Conservation (phyloP, 2,888 invertebrate species). For the Andrena haemorrhoa region DNA sequence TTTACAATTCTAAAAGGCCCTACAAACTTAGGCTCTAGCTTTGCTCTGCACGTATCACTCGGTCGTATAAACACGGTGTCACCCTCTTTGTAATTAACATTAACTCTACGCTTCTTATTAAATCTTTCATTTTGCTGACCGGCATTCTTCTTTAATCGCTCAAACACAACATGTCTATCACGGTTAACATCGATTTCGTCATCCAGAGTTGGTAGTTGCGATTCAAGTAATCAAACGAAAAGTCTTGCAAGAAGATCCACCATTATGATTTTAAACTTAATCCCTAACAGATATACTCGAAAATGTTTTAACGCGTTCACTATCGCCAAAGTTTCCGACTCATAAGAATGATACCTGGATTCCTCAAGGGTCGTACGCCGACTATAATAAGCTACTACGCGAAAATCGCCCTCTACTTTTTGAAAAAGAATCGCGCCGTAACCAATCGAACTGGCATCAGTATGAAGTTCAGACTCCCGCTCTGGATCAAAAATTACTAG, state of each 20-base stretch:
- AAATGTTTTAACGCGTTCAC: constrained; percentile 53
- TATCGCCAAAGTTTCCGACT: constrained; percentile 54
- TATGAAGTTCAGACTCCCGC: constrained; percentile 32
- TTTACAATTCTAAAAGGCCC: too few relatives aligned
- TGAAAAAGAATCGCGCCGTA: constrained; percentile 22
- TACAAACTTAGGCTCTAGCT: too few relatives aligned
- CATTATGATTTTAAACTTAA: constrained; percentile 55
- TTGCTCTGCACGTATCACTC: too few relatives aligned
- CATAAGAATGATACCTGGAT: constrained; percentile 47
- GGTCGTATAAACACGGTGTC: too few relatives aligned
- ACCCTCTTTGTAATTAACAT: too few relatives aligned
- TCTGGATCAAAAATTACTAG: constrained; percentile 6
- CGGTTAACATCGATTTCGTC: too few relatives aligned
- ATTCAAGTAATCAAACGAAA: not conserved
- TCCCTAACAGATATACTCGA: constrained; percentile 48
- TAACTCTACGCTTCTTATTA: too few relatives aligned
- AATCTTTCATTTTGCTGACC: too few relatives aligned
- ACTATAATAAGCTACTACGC: constrained; percentile 28
- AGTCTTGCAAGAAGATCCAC: constrained; percentile 33
- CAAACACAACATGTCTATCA: too few relatives aligned
- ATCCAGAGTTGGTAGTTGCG: too few relatives aligned
- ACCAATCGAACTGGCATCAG: constrained; percentile 36
- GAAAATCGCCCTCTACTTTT: not conserved
- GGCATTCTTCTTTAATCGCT: too few relatives aligned
- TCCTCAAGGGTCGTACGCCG: constrained; percentile 18